A percentile compares a stretch with the other conserved stretches of the same genome.
phyloP scores from a whole-genome alignment of 2,888 invertebrate genomes.

The Drosophila vallismaia region DNA sequence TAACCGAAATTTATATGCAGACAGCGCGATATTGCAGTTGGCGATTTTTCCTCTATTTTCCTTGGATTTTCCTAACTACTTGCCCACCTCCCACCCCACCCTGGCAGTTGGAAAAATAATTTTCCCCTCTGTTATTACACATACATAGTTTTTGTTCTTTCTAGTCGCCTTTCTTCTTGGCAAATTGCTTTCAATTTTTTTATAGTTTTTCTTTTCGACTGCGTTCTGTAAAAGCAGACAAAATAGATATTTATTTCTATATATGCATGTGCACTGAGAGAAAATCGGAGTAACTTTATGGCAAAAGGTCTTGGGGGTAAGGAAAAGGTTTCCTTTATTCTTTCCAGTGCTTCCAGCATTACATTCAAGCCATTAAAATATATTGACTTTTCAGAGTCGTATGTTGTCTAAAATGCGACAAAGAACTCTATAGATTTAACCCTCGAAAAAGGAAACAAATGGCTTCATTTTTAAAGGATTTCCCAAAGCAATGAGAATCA shows the following conservation, averaged over 20 bases:
- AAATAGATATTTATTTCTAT: slow-evolving; percentile 24
- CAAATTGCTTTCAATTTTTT: slow-evolving; percentile 58
- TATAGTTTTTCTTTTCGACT: slow-evolving; percentile 30
- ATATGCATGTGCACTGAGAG: neutral
- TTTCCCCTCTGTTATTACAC: slow-evolving; percentile 44
- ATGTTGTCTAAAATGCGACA: neutral
- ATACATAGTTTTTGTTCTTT: slow-evolving; percentile 13
- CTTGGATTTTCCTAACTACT: neutral
- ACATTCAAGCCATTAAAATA: neutral
- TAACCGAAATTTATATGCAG: slow-evolving; percentile 63
- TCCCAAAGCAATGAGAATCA: too few relatives aligned
- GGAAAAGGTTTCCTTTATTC: neutral
- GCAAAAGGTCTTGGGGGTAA: neutral
- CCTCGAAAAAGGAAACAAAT: neutral
- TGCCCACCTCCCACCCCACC: neutral
- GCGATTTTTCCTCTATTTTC: slow-evolving; percentile 10
- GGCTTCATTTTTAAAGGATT: slow-evolving; percentile 25
- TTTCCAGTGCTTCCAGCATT: neutral
- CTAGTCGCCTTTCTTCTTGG: slow-evolving; percentile 27
- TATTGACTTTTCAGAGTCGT: neutral
- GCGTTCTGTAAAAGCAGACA: slow-evolving; percentile 7
- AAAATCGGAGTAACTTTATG: neutral
- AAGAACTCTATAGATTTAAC: neutral
- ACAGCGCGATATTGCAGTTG: slow-evolving; percentile 64
- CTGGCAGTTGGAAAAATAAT: slow-evolving; percentile 43